Evolutionary conservation across 1,140 invertebrate species (phyloP).

Genomic region (Paraescarpia echinospica): DNA sequence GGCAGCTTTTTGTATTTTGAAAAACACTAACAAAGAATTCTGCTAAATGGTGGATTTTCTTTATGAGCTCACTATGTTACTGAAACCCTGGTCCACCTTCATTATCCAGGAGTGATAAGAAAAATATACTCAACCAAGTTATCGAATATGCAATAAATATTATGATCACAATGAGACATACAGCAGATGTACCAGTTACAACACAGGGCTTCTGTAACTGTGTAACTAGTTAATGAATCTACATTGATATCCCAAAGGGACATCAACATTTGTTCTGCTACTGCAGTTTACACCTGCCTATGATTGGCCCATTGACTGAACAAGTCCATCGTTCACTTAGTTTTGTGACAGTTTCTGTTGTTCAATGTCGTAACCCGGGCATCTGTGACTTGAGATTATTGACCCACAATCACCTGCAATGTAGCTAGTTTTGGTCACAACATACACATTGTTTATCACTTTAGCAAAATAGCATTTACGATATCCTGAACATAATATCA

Average conservation of each 20-base stretch:
- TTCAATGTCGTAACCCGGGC: background rate
- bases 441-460: background rate
- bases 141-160: background rate
- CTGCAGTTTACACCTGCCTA: no score
- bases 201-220: no score
- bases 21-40: no score
- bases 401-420: background rate
- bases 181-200: background rate
- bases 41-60: no score
- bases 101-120: background rate
- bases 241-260: no score
- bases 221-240: no score
- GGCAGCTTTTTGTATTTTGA: no score
- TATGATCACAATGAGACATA: background rate
- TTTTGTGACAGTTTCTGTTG: background rate
- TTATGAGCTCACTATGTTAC: background rate
- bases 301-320: background rate
- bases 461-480: background rate
- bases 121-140: background rate
- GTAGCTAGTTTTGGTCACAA: background rate
- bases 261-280: no score
- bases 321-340: background rate
- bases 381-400: no score
- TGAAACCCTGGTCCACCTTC: background rate
- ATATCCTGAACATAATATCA: constrained; percentile 4